Percentiles rank a stretch among this genome's conserved stretches.
Conservation (phyloP, 1,140 invertebrate genomes). For the Pantala flavescens region DNA sequence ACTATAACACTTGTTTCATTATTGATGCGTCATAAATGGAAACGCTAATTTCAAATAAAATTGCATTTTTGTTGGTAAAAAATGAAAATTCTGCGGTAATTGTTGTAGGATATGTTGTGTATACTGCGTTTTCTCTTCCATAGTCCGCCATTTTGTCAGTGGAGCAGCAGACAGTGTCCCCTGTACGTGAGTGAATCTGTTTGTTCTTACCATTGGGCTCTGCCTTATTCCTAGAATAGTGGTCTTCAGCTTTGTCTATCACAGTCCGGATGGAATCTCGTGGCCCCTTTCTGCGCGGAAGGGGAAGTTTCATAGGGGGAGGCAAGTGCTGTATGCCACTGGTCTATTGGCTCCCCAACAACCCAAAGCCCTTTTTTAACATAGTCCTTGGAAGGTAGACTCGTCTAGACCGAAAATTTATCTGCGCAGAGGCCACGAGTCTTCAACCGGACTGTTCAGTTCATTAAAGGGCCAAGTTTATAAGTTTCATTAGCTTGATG, state of each 20-base stretch:
- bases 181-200: slow-evolving; percentile 45
- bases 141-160: slow-evolving; percentile 61
- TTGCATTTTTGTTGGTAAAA: neutral
- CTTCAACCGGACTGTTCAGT: neutral
- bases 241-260: slow-evolving; percentile 19
- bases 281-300: too few species aligned
- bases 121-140: slow-evolving; percentile 31
- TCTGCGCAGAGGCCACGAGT: neutral
- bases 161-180: slow-evolving; percentile 57
- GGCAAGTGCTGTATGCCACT: too few species aligned
- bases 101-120: slow-evolving; percentile 15
- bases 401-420: too few species aligned
- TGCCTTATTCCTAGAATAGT: slow-evolving; percentile 23
- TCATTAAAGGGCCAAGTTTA: neutral
- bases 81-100: slow-evolving; percentile 12
- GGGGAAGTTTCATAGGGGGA: too few species aligned
- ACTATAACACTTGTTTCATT: neutral
- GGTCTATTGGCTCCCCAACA: too few species aligned
- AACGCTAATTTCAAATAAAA: neutral
- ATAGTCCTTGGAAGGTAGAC: too few species aligned
- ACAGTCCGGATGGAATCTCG: neutral
- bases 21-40: neutral
- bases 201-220: slow-evolving; percentile 24
- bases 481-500: neutral
- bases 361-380: too few species aligned